These are phyloP conservation scores for Tipula confusa DNA, from an alignment of 2,888 invertebrate genomes.

Conservation along the genomic window DNA sequence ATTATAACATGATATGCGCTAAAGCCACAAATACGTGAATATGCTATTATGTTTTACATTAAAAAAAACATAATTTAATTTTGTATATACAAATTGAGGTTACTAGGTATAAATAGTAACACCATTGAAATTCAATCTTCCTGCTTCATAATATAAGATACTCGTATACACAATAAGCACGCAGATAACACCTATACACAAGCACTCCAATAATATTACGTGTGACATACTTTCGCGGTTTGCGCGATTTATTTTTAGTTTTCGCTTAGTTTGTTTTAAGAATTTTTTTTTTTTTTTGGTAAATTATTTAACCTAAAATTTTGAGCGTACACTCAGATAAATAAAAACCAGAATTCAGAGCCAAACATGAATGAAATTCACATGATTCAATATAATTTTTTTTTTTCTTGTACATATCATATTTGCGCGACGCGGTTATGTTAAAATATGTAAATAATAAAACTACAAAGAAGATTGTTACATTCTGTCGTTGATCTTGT, in stretches of 20 bases:
- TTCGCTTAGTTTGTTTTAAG: not conserved
- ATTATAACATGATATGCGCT: not conserved
- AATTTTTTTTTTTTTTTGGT: not conserved
- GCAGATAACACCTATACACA: not conserved
- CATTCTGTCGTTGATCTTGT: conserved; percentile 1
- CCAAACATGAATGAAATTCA: not conserved
- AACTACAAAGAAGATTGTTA: not conserved
- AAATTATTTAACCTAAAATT: not conserved
- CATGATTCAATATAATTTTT: not conserved
- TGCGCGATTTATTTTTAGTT: not conserved
- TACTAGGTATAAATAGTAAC: not conserved
- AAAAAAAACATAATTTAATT: not conserved
- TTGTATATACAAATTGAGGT: not conserved
- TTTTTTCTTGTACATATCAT: not conserved
- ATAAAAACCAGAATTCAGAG: not conserved
- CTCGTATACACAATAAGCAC: not conserved
- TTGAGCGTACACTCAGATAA: not conserved
- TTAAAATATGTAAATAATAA: not conserved
- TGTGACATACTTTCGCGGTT: not conserved
- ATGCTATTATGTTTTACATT: not conserved
- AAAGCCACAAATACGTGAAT: not conserved
- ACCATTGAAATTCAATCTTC: not conserved
- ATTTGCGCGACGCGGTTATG: not conserved
- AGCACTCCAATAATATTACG: not conserved
- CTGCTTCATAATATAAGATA: not conserved